A percentile compares a stretch with the other conserved stretches of the same genome.
phyloP scores from a whole-genome alignment of 2,113 vertebrate genomes.

The Malurus elegans region DNA sequence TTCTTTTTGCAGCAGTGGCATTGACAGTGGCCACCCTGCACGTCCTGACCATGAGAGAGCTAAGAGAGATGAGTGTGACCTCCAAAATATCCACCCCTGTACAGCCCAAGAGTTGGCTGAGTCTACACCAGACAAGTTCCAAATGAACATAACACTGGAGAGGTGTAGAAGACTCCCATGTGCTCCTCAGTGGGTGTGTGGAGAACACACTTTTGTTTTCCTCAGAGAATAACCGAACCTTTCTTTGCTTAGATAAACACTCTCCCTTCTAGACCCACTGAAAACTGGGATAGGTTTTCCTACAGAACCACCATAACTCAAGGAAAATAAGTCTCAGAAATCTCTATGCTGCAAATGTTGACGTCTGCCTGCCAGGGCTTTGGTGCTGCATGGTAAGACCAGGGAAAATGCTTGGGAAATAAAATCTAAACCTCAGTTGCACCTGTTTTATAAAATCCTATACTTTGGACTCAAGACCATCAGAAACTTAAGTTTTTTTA shows the following conservation, averaged over 20 bases:
- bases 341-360: not conserved
- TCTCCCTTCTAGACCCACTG: not conserved
- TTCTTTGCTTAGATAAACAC: not conserved
- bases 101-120: accelerated
- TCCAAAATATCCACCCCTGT: not conserved
- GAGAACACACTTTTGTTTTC: not conserved
- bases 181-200: not conserved
- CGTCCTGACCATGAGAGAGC: not conserved
- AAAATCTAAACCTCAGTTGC: not conserved
- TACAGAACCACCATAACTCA: not conserved
- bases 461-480: not conserved
- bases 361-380: not conserved
- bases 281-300: not conserved
- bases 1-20: not conserved
- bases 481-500: not conserved
- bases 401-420: not conserved
- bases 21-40: not conserved
- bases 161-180: not conserved
- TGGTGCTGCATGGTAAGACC: not conserved
- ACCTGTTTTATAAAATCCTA: not conserved
- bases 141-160: not conserved
- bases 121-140: not conserved
- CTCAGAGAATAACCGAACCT: not conserved
- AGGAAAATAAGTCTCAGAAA: not conserved
- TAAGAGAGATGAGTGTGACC: not conserved